Evolutionary conservation across 2,797 vertebrate genomes (phyloP).

Genomic region (Silurus lanzhouensis): DNA sequence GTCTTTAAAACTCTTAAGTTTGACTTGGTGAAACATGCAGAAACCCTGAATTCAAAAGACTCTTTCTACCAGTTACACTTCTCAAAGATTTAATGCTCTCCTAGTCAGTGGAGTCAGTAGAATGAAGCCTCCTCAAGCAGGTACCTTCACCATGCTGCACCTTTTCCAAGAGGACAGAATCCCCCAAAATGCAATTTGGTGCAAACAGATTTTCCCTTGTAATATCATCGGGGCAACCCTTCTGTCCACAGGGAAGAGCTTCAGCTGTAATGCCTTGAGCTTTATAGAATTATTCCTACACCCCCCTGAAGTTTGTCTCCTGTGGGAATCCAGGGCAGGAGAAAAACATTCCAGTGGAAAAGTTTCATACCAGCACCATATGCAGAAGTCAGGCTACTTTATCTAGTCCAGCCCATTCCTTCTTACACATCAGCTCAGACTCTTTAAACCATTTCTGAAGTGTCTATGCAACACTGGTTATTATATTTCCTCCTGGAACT

Average conservation of each 20-base stretch:
- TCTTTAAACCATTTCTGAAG: not conserved
- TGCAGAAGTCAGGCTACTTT: not conserved
- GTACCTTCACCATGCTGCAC: not conserved
- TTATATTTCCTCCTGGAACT: not conserved
- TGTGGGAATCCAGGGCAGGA: not conserved
- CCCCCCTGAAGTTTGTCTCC: not conserved
- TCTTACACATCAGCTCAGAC: not conserved
- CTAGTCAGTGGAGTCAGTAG: not conserved
- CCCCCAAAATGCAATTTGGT: not conserved
- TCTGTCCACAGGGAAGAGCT: not conserved
- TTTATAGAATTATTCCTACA: not conserved
- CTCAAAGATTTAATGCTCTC: not conserved
- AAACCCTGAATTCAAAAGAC: not conserved
- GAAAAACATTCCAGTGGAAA: too few relatives aligned
- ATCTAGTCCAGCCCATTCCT: not conserved
- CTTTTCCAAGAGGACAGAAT: not conserved
- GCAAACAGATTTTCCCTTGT: not conserved
- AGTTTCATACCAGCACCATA: not conserved
- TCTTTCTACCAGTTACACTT: not conserved
- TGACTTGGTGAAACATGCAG: too few relatives aligned
- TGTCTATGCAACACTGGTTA: not conserved
- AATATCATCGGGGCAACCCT: not conserved
- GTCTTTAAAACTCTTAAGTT: too few relatives aligned
- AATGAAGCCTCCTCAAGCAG: too few relatives aligned
- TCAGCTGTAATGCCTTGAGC: constrained; percentile 9